Evolutionary conservation across 2,797 vertebrate species (phyloP), one percentile per base, ranked within the genome.

Genomic region (Gymnodraco acuticeps): DNA sequence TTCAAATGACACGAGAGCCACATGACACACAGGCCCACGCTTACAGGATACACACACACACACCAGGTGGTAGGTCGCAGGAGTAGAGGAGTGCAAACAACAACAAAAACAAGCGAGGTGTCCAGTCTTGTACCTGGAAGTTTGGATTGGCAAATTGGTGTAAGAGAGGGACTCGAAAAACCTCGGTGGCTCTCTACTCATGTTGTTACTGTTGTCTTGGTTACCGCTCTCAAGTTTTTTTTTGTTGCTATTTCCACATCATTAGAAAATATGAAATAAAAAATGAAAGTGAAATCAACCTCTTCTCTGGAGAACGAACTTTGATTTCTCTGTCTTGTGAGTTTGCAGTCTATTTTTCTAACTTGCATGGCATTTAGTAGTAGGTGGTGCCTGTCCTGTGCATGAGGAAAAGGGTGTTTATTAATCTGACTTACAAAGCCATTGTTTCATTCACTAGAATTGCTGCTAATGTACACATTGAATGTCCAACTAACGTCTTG

Each of bases 241-340:
- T 91, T 90, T 93, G 91, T 95, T 95, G 93, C 95, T 92, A 91
- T 95, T 95, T 95, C 94, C 94, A 95, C 95, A 94, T 94, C 93
- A 91, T 63, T 94, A 92, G 88, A 92, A 95, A 94, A 94, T 85
- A 87, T 89, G 83, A 95, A 95, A 93, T 93, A 91, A 94, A 93
- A 95, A 94, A 94, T 85, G 89, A 87, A 95, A 95, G 89, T 95
- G 94, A 95, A 95, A 94, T 93, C 90, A 93, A 93, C 91, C 88
- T 87, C 85, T 94, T 88, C 88, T 91, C 90, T 93, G 85, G 92
- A 93, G 90, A 27, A 93, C 38, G 90, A 92, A 91, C 92, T 92
- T 90, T 92, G 92, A 92, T 93, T 93, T 93, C 89, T 93, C 86
- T 86, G 92, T 94, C 92, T 92, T 86, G 93, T 94, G 90, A 87